These are phyloP conservation scores for Stichopus chloronotus DNA, from an alignment of 35 echinoderm and acorn worm genomes.

Conservation along the genomic window DNA sequence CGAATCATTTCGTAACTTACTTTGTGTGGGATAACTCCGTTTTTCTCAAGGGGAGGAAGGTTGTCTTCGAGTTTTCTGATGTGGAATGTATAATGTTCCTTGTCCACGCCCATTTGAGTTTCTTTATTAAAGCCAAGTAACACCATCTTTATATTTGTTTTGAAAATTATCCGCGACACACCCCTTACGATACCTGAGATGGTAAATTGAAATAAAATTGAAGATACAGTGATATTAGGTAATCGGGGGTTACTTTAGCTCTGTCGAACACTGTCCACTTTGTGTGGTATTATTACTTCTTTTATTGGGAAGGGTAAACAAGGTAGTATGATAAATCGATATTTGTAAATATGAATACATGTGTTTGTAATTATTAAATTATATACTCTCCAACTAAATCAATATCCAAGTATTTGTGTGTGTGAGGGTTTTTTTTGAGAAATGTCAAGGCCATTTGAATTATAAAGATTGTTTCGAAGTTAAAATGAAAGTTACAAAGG, in stretches of 20 bases:
- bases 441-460: too few species aligned
- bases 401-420: too few species aligned
- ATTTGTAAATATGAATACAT: too few species aligned
- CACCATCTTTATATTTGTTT: conserved; percentile 69
- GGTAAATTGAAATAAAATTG: neutral
- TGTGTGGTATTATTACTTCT: neutral
- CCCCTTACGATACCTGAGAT: conserved; percentile 78
- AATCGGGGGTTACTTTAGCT: neutral
- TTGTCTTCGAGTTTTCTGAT: conserved; percentile 59
- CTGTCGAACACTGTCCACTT: neutral
- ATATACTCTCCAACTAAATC: too few species aligned
- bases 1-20: conserved; percentile 17
- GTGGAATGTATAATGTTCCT: conserved; percentile 75
- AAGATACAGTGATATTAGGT: neutral
- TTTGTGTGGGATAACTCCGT: conserved; percentile 54
- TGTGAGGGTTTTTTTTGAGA: too few species aligned
- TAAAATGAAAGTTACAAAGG: too few species aligned
- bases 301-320: too few species aligned
- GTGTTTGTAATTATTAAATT: too few species aligned
- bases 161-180: conserved; percentile 81
- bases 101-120: conserved; percentile 56
- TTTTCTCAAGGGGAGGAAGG: conserved; percentile 64
- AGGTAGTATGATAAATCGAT: too few species aligned
- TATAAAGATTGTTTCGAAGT: too few species aligned
- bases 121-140: conserved; percentile 39